Percentiles rank a stretch among this genome's conserved stretches.
These are phyloP conservation scores for Cybosia mesomella DNA, from an alignment of 2,888 invertebrate species.

Conservation along the genomic window DNA sequence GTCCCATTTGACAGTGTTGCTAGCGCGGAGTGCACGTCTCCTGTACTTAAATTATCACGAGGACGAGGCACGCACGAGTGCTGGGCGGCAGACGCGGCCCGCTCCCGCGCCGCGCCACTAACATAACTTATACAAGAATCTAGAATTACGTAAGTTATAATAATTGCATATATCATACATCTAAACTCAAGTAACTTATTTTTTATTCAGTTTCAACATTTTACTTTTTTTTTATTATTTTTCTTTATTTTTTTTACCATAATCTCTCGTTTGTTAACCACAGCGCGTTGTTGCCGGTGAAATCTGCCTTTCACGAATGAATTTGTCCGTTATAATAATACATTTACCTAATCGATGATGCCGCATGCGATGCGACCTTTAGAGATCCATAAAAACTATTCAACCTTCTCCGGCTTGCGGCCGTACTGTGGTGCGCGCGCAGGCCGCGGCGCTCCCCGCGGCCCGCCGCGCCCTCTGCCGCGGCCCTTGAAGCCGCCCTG, in stretches of 20 bases:
- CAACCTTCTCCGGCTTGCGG: slow-evolving; percentile 75
- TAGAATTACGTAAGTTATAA: slow-evolving; percentile 85
- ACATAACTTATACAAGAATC: slow-evolving; percentile 81
- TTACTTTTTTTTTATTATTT: slow-evolving; percentile 86
- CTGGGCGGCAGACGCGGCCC: slow-evolving; percentile 52
- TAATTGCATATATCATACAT: slow-evolving; percentile 86
- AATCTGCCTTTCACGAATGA: slow-evolving; percentile 90
- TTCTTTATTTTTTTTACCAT: slow-evolving; percentile 82
- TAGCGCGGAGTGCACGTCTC: slow-evolving; percentile 73
- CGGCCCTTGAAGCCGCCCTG: slow-evolving; percentile 87
- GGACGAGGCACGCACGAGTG: slow-evolving; percentile 72
- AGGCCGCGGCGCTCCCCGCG: slow-evolving; percentile 61
- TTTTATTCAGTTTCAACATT: slow-evolving; percentile 86
- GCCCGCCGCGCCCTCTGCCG: slow-evolving; percentile 78
- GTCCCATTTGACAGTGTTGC: slow-evolving; percentile 63
- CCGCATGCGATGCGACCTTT: slow-evolving; percentile 51
- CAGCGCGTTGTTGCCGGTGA: slow-evolving; percentile 90
- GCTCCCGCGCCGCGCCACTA: slow-evolving; percentile 60
- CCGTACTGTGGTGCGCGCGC: slow-evolving; percentile 70
- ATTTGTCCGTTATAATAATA: slow-evolving; percentile 75
- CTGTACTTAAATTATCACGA: slow-evolving; percentile 82
- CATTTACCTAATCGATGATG: slow-evolving; percentile 54
- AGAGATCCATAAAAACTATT: slow-evolving; percentile 61
- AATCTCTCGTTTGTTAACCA: slow-evolving; percentile 87
- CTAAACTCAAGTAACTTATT: slow-evolving; percentile 86